Evolutionary conservation across 64 coral and sea anemone species (phyloP).

Genomic region (Hydrozoanthus tunicans): DNA sequence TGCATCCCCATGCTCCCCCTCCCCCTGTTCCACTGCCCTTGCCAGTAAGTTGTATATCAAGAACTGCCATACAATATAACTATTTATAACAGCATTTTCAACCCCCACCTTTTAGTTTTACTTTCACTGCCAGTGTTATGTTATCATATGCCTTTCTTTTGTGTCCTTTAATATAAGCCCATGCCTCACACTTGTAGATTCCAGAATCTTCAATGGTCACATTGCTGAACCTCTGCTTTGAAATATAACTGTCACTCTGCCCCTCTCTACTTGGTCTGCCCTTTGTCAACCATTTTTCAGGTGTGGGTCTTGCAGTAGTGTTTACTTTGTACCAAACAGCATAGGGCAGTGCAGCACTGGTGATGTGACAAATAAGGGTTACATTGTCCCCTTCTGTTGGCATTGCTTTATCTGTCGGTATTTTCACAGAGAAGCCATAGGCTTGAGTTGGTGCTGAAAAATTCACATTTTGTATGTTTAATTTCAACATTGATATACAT

Average conservation of each 20-base stretch:
- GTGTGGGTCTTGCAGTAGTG: not conserved
- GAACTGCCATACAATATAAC: too few relatives aligned
- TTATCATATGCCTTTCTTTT: not conserved
- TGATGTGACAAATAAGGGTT: slow-evolving; percentile 9
- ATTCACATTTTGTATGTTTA: not conserved
- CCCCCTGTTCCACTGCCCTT: too few relatives aligned
- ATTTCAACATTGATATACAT: too few relatives aligned
- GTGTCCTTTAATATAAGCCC: not conserved
- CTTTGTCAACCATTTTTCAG: not conserved
- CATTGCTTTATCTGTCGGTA: not conserved
- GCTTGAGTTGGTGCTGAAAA: not conserved
- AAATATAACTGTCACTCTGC: slow-evolving; percentile 19
- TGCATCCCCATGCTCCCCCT: too few relatives aligned
- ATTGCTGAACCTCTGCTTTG: not conserved
- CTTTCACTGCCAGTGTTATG: slow-evolving; percentile 14
- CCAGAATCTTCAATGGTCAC: slow-evolving; percentile 47
- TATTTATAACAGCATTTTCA: too few relatives aligned
- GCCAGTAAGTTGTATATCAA: too few relatives aligned
- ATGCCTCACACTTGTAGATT: slow-evolving; percentile 43
- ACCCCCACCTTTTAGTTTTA: not conserved
- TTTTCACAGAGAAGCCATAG: not conserved
- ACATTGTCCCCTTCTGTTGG: slow-evolving; percentile 1
- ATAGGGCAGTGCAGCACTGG: not conserved
- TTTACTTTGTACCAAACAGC: not conserved
- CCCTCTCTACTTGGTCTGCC: not conserved